These are phyloP conservation scores for Calidris pygmaea DNA, from an alignment of 2,113 vertebrate species.

Conservation along the genomic window DNA sequence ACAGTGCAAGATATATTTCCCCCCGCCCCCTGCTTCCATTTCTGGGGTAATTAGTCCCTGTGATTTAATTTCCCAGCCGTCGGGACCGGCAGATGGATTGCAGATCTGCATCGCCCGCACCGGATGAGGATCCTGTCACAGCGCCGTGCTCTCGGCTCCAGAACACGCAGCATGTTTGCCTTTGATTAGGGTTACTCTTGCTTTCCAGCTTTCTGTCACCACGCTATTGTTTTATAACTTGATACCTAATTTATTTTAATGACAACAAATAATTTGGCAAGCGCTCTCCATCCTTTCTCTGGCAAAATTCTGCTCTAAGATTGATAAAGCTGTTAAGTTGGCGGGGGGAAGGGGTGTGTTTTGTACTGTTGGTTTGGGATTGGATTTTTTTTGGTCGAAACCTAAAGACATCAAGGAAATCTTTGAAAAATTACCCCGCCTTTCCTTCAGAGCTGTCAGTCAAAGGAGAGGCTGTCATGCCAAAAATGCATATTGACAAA, in stretches of 20 bases:
- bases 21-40: neutral
- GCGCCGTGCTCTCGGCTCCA: neutral
- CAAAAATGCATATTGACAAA: neutral
- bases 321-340: slow-evolving; percentile 50
- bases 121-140: neutral
- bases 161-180: slow-evolving; percentile 2
- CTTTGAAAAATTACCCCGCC: neutral
- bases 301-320: neutral
- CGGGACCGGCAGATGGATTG: slow-evolving; percentile 12
- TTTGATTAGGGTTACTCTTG: slow-evolving; percentile 7
- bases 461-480: neutral
- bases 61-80: neutral
- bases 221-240: slow-evolving; percentile 50
- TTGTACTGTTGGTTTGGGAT: neutral
- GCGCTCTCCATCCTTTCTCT: neutral
- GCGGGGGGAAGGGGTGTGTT: neutral
- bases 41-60: neutral
- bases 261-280: slow-evolving; percentile 69
- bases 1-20: neutral
- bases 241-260: slow-evolving; percentile 66
- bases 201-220: slow-evolving; percentile 74
- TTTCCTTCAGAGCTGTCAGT: neutral
- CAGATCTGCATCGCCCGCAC: neutral
- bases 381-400: neutral
- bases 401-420: neutral